Evolutionary conservation across 1,140 invertebrate genomes (phyloP).

Genomic region (Cheumatopsyche charites): DNA sequence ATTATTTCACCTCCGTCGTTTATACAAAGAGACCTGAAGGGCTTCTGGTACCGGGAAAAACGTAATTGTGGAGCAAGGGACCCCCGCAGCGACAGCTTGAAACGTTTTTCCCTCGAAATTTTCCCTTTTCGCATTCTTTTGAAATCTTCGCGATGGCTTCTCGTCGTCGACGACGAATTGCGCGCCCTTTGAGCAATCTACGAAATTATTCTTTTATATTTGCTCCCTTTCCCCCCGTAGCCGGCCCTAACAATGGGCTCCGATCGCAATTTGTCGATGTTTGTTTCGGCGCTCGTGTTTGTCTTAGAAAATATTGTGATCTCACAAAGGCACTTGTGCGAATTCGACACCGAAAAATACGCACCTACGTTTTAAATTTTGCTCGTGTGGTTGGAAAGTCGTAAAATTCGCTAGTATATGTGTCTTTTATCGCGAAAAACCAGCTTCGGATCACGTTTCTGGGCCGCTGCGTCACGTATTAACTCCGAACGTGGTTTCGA

Average conservation of each 20-base stretch:
- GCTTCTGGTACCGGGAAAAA: background rate
- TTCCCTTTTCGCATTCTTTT: constrained; percentile 42
- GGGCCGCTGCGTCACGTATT: background rate
- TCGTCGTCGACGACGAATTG: constrained; percentile 53
- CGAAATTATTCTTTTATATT: constrained; percentile 54
- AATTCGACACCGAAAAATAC: constrained; percentile 1
- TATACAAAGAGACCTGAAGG: constrained; percentile 6
- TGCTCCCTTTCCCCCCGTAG: constrained; percentile 31
- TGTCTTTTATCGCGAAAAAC: background rate
- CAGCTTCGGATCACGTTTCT: constrained; percentile 7
- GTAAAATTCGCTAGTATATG: too few relatives aligned
- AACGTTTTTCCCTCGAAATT: constrained; percentile 34
- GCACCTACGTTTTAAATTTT: background rate
- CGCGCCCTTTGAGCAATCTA: constrained; percentile 52
- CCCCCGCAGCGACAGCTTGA: constrained; percentile 43
- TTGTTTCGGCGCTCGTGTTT: constrained; percentile 4
- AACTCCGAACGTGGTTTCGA: constrained; percentile 5
- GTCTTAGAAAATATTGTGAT: constrained; percentile 11
- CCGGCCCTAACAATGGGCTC: constrained; percentile 2
- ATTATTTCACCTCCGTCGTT: constrained; percentile 29
- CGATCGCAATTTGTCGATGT: constrained; percentile 26
- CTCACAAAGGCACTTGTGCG: constrained; percentile 10
- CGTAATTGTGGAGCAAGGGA: constrained; percentile 18
- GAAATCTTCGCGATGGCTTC: constrained; percentile 44
- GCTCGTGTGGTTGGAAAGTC: background rate